Evolutionary conservation across 2,113 vertebrate genomes (phyloP), one percentile per base, ranked within the genome.

Genomic region (Atherinomorus stipes): DNA sequence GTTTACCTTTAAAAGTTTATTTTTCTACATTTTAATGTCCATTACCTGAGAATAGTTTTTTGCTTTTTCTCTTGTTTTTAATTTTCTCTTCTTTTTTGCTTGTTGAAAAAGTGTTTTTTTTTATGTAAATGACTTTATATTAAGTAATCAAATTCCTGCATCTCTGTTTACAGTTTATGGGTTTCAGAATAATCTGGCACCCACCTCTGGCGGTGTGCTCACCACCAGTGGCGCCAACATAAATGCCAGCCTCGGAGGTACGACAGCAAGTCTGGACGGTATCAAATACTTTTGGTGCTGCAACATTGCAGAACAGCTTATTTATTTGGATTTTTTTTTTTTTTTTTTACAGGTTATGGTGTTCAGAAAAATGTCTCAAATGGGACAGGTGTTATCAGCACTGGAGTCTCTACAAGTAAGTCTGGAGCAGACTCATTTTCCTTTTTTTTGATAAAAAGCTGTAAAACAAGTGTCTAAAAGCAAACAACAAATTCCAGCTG

Each of bases 171-270:
- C 68, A 92, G 91, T 92, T 78, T 92, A 92, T 4, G 91, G 91
- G 51, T 91, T 92, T 54, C 91, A 92, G 80, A 92, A 92, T 71
- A 92, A 92, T 60, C 80, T 92, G 79, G 90, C 89, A 1, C 88
- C 91, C 34, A 70, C 80, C 11, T 77, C 86, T 12, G 34, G 22
- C 34, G 60, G 54, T 16, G 90, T 90, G 22, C 87, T 90, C 60
- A 89, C 84, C 60, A 89, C 88, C 71, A 88, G 72, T 26, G 90
- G 82, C 67, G 80, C 84, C 34, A 90, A 90, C 28, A 11, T 78
- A 2, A 83, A 42, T 8, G 64, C 82, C 3, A 75, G 50, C 45
- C 4, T 76, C 1, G 88, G 80, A 81, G 87, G 91, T 92, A 84
- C 4, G 21, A 6, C 22, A 11, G n/a, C 26, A 7, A 1, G 34